Evolutionary conservation across 2,113 vertebrate species (phyloP).

Genomic region (Neofelis nebulosa): DNA sequence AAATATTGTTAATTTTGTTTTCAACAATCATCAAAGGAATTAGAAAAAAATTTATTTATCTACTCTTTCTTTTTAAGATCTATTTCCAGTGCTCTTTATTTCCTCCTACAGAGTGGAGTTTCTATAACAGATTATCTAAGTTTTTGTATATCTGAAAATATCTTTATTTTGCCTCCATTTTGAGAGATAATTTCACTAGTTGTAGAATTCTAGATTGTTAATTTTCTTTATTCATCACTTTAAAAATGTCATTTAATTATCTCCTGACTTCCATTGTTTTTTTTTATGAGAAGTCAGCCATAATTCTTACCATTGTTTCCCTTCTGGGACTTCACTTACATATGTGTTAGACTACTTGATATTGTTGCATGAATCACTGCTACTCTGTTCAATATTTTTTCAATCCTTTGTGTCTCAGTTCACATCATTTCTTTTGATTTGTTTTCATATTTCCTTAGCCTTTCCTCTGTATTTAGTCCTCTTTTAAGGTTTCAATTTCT

Average conservation of each 20-base stretch:
- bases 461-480: not conserved
- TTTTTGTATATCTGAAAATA: constrained; percentile 30
- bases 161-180: not conserved
- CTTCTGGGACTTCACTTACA: not conserved
- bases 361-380: not conserved
- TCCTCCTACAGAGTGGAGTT: not conserved
- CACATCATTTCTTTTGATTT: not conserved
- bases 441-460: not conserved
- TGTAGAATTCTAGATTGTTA: not conserved
- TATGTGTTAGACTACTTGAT: not conserved
- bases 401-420: not conserved
- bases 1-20: not conserved
- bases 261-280: not conserved
- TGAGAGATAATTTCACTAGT: not conserved
- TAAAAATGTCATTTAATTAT: not conserved
- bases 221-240: not conserved
- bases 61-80: not conserved
- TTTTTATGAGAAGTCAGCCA: not conserved
- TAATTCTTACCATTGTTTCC: constrained; percentile 2
- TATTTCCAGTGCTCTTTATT: not conserved
- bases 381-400: not conserved
- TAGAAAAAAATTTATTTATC: not conserved
- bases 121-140: not conserved
- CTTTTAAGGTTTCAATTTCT: not conserved
- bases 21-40: not conserved